phyloP scores from a whole-genome alignment of 2,888 invertebrate genomes.

The Matsumyia berberina region DNA sequence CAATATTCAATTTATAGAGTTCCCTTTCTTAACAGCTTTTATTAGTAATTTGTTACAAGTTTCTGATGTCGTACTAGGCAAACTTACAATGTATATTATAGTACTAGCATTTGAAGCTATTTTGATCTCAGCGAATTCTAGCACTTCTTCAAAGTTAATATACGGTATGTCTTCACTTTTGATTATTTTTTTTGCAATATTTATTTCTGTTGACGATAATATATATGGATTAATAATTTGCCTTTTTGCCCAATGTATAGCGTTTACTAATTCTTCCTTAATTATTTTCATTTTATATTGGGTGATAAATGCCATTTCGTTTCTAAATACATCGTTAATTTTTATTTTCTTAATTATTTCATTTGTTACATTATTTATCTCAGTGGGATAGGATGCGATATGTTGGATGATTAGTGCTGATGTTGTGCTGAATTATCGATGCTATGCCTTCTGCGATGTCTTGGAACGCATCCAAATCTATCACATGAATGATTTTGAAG shows the following conservation, averaged over 20 bases:
- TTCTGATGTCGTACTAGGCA: slow-evolving; percentile 62
- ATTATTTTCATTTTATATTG: slow-evolving; percentile 63
- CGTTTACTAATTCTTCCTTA: slow-evolving; percentile 60
- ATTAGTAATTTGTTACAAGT: too few species aligned
- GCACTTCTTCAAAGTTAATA: slow-evolving; percentile 59
- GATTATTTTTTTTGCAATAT: slow-evolving; percentile 24
- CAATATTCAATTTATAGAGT: slow-evolving; percentile 55
- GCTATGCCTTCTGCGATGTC: too few species aligned
- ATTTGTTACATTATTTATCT: slow-evolving; percentile 52
- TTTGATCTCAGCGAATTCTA: too few species aligned
- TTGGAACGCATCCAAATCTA: too few species aligned
- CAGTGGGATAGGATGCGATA: slow-evolving; percentile 12
- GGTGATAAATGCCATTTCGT: slow-evolving; percentile 27
- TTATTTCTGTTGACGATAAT: slow-evolving; percentile 37
- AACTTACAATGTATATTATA: slow-evolving; percentile 59
- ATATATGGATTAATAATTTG: slow-evolving; percentile 45
- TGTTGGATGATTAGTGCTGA: too few species aligned
- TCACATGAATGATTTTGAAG: too few species aligned
- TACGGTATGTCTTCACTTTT: slow-evolving; percentile 53
- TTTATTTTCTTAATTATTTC: slow-evolving; percentile 38
- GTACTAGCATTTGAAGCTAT: slow-evolving; percentile 21
- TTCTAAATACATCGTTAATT: slow-evolving; percentile 10
- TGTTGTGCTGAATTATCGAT: too few species aligned
- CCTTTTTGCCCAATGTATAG: slow-evolving; percentile 37
- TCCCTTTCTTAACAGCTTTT: slow-evolving; percentile 56